These are phyloP conservation scores for Drosophila leontia DNA, from an alignment of 1,140 invertebrate genomes.

Conservation along the genomic window DNA sequence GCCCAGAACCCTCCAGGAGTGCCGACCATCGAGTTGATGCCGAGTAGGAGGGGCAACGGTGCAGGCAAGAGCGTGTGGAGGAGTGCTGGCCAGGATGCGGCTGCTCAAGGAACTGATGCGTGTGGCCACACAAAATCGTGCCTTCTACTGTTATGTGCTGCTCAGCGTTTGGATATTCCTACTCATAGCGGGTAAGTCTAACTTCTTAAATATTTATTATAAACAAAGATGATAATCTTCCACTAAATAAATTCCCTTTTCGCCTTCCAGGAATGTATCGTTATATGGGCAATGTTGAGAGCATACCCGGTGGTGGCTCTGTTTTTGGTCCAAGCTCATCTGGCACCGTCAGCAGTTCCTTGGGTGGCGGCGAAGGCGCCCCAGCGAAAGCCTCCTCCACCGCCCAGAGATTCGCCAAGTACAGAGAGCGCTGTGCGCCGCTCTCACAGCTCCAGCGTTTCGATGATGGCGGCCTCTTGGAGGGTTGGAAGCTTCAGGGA, in stretches of 20 bases:
- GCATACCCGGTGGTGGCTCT: conserved; percentile 23
- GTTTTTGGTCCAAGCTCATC: conserved; percentile 24
- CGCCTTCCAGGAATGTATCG: conserved; percentile 89
- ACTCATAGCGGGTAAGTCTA: conserved; percentile 88
- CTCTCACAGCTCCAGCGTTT: conserved; percentile 88
- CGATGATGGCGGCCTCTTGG: conserved; percentile 88
- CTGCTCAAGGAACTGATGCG: conserved; percentile 88
- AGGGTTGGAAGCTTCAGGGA: conserved; percentile 90
- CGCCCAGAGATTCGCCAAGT: conserved; percentile 69
- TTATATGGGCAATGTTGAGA: conserved; percentile 86
- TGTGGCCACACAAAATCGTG: conserved; percentile 89
- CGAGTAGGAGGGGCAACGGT: conserved; percentile 9
- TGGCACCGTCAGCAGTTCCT: conserved; percentile 56
- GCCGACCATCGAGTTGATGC: conserved; percentile 37
- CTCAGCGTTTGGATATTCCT: conserved; percentile 92
- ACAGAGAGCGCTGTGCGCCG: conserved; percentile 87
- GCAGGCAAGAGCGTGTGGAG: conserved; percentile 23
- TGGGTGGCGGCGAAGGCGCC: conserved; percentile 17
- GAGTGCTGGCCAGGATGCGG: conserved; percentile 58
- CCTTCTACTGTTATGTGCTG: conserved; percentile 91
- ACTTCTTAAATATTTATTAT: not conserved
- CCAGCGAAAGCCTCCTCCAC: conserved; percentile 23
- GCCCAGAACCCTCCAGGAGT: conserved; percentile 56
- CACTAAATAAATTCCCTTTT: not conserved
- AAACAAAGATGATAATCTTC: not conserved